Percentiles rank a stretch among this genome's conserved stretches.
phyloP scores from a whole-genome alignment of 2,888 invertebrate species.

The Apantesis nais region DNA sequence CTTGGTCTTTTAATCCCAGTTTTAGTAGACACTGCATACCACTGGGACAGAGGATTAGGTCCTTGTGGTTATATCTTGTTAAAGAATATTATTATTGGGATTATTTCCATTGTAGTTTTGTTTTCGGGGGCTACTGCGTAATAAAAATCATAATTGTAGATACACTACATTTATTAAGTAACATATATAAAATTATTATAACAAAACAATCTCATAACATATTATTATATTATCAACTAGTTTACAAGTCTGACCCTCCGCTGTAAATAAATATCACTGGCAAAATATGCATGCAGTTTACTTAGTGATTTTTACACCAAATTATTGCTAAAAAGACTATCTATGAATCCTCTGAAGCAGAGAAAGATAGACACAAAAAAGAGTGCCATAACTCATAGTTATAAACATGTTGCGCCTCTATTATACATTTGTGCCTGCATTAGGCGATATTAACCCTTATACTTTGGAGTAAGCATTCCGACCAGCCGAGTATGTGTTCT shows the following conservation, averaged over 20 bases:
- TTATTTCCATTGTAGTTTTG: slow-evolving; percentile 67
- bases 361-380: not conserved
- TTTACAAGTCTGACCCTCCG: slow-evolving; percentile 20
- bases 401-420: not conserved
- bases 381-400: not conserved
- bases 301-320: not conserved
- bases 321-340: not conserved
- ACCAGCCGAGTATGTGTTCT: slow-evolving; percentile 64
- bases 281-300: slow-evolving; percentile 40
- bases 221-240: slow-evolving; percentile 16
- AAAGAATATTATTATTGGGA: slow-evolving; percentile 86
- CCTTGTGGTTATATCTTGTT: slow-evolving; percentile 87
- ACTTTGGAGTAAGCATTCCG: slow-evolving; percentile 66
- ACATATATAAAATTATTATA: slow-evolving; percentile 21
- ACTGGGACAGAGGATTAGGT: slow-evolving; percentile 89
- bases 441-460: slow-evolving; percentile 39
- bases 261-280: slow-evolving; percentile 59
- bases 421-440: not conserved
- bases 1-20: slow-evolving; percentile 91
- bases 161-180: slow-evolving; percentile 38
- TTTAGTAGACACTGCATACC: slow-evolving; percentile 89
- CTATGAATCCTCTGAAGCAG: not conserved
- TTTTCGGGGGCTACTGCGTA: slow-evolving; percentile 71
- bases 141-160: not conserved
- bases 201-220: slow-evolving; percentile 18